Evolutionary conservation across 2,797 vertebrate species (phyloP), one percentile per base, ranked within the genome.

Genomic region (Rhinella marina): DNA sequence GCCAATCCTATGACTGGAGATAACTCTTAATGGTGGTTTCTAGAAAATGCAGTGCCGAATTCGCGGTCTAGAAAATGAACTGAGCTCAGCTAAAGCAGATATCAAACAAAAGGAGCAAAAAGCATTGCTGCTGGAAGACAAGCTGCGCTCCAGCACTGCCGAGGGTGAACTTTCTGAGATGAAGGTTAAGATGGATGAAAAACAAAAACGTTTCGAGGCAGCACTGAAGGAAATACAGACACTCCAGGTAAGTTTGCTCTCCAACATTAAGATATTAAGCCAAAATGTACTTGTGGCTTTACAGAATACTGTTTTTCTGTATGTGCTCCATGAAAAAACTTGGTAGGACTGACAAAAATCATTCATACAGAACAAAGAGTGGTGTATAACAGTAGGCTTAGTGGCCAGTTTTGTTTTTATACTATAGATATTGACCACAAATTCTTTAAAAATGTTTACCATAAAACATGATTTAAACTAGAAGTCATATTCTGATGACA

Each of bases 61-160:
- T 32, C 89, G 92, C 81, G 91, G 94, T 68, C 90, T 97, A 52
- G 91, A 97, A 92, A 91, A 92, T 4, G 87, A 89, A 62, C 89
- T 93, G 78, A 59, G 41, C 6, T 91, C 94, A 90, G 92, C 91
- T 2, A 91, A 86, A 78, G 83, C 90, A 91, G 90, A 82, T 0
- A 21, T 93, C 17, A 86, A 92, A 48, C 91, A 90, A 83, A 96
- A 95, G 14, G 95, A 97, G 76, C 88, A 92, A 82, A 92, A 84
- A 52, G 95, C 95, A 50, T 91, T 91, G 84, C 88, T 92, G 23
- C 90, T 97, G 82, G 93, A 96, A 91, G 94, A 92, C 2, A 94
- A 97, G 89, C 92, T 98, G 68, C 91, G 80, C 73, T 16, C 72
- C 79, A 91, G 75, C 89, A 32, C 12, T 0, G 87, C 79, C 0